These are phyloP conservation scores for Lagria hirta DNA, from an alignment of 2,888 invertebrate genomes.

Conservation along the genomic window DNA sequence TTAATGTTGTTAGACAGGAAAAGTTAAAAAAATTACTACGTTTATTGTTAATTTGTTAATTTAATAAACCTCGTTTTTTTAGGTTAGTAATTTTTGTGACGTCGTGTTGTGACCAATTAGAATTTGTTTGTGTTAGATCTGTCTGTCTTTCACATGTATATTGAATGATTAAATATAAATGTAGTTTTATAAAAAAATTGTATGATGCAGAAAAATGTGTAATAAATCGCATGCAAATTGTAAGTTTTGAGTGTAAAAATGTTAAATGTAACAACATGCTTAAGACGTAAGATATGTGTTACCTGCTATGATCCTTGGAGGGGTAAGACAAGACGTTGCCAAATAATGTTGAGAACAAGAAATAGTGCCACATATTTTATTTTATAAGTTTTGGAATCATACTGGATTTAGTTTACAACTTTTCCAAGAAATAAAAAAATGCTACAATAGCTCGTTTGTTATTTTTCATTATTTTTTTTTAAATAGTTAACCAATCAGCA, in stretches of 20 bases:
- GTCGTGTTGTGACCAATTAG: slow-evolving; percentile 3
- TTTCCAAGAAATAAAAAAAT: slow-evolving; percentile 7
- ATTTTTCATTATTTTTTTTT: slow-evolving; percentile 6
- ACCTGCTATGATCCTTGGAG: slow-evolving; percentile 13
- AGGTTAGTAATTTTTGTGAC: slow-evolving; percentile 8
- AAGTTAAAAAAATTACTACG: too few species aligned
- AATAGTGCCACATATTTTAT: slow-evolving; percentile 17
- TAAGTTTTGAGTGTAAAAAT: slow-evolving; percentile 16
- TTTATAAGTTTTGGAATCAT: slow-evolving; percentile 6
- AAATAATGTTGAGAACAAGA: slow-evolving; percentile 22
- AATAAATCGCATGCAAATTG: slow-evolving; percentile 10
- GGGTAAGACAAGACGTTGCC: slow-evolving; percentile 27
- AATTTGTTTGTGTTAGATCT: slow-evolving; percentile 36
- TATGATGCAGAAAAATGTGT: slow-evolving; percentile 21
- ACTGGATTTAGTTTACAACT: slow-evolving; percentile 4
- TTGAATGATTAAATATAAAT: slow-evolving; percentile 16
- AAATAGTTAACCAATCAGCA: slow-evolving; percentile 17
- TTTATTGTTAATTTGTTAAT: too few species aligned
- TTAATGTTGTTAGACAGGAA: slow-evolving; percentile 3
- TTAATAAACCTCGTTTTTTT: too few species aligned
- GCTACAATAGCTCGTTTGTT: slow-evolving; percentile 6
- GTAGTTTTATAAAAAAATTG: slow-evolving; percentile 10
- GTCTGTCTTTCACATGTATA: slow-evolving; percentile 44
- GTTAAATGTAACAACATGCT: slow-evolving; percentile 20
- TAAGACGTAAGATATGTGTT: slow-evolving; percentile 17